Base-by-base conservation (phyloP, 2,113 vertebrate genomes). In the Neolamprologus brichardi region DNA sequence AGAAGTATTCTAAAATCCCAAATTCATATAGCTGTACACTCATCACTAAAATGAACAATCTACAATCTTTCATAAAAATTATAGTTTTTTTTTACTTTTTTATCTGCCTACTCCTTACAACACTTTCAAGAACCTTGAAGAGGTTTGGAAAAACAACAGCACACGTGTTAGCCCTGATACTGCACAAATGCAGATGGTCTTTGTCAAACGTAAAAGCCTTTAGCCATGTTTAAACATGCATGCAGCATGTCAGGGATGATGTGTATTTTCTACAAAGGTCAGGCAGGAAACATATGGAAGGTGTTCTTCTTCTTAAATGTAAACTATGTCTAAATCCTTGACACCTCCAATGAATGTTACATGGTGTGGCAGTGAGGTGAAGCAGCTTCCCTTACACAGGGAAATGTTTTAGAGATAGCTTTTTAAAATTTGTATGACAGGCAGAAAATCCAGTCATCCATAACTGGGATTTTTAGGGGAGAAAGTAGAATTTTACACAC, bases 211-310 rank as follows among this genome's bases (percentile, higher is more conserved):
- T 12, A 84, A 41, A 60, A 83, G 52, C 53, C 18, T 34, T 64
- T 54, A 17, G 81, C 15, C 62, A 18, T 92, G 83, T 88, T 91
- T 90, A 85, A 86, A 94, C 89, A 83, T 93, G 70, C 84, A 83
- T 87, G 80, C 82, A 77, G 53, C 64, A 70, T 84, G 82, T 78
- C 58, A 49, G 84, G 60, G 79, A 89, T 80, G 82, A 34, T 72
- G 7, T n/a, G 25, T 44, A 51, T 70, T 67, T 13, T 3, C 56
- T 34, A 20, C 18, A 60, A 12, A 91, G 23, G 58, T 30, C 46
- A 53, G 39, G 41, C 79, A 81, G 53, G 44, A 52, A 64, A 53
- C 87, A 85, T 83, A 75, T 86, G 87, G 87, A 39, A 84, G 77
- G 49, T 52, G 20, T 84, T 87, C 85, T 81, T 88, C 87, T 32